A percentile compares a stretch with the other conserved stretches of the same genome.
Conservation (phyloP, 35 echinoderm and acorn worm genomes). For the Diadema setosum region DNA sequence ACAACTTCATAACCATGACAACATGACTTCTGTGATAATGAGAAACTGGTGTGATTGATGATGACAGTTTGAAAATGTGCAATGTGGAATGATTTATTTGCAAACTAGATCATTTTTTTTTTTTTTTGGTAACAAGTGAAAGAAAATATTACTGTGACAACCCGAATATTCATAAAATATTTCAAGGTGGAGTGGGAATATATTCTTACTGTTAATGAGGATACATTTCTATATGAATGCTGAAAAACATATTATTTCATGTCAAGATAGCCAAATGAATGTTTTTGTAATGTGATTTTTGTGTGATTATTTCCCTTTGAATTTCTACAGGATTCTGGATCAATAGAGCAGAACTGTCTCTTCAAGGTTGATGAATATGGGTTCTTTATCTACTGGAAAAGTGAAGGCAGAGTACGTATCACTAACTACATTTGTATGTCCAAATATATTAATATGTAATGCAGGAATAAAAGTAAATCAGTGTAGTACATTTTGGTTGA, state of each 20-base stretch:
- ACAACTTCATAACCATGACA: too few species aligned
- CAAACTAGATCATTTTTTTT: too few species aligned
- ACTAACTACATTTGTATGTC: not conserved
- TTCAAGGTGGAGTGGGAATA: not conserved
- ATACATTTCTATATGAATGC: not conserved
- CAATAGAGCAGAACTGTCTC: slow-evolving; percentile 77
- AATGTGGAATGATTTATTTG: too few species aligned
- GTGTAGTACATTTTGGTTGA: too few species aligned
- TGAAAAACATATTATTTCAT: not conserved
- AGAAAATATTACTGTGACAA: too few species aligned
- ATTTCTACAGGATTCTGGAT: slow-evolving; percentile 73
- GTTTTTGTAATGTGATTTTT: not conserved
- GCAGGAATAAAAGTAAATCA: too few species aligned
- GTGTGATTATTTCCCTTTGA: slow-evolving; percentile 6
- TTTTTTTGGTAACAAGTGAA: too few species aligned
- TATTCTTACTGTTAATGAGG: not conserved
- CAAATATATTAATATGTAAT: not conserved
- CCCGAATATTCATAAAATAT: too few species aligned
- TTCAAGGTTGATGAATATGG: slow-evolving; percentile 97
- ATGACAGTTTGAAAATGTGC: too few species aligned
- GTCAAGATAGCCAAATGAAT: not conserved
- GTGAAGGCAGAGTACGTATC: slow-evolving; percentile 86
- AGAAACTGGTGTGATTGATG: too few species aligned
- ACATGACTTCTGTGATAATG: too few species aligned
- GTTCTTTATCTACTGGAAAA: slow-evolving; percentile 98